phyloP scores from a whole-genome alignment of 2,888 invertebrate genomes.

The Cephus pulcher region DNA sequence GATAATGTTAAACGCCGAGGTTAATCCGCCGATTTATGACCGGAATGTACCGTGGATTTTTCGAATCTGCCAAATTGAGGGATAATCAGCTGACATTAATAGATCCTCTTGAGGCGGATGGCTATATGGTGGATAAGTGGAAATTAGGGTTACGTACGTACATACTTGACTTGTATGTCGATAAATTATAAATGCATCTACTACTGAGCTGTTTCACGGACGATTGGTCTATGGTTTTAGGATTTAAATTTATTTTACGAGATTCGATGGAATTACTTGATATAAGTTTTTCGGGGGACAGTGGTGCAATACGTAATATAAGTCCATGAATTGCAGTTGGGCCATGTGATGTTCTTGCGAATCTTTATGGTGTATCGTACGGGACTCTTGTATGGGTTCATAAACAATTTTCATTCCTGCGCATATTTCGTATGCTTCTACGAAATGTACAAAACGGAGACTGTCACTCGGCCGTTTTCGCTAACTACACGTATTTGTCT shows the following conservation, averaged over 20 bases:
- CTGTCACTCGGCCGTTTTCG: neutral
- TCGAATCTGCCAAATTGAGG: conserved; percentile 39
- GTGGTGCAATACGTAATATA: neutral
- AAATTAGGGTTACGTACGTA: conserved; percentile 35
- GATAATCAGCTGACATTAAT: conserved; percentile 40
- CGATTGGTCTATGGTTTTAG: neutral
- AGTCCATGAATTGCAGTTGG: neutral
- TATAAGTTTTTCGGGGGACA: neutral
- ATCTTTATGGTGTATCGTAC: neutral
- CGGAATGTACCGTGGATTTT: conserved; percentile 48
- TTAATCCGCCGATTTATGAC: conserved; percentile 63
- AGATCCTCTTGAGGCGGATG: neutral
- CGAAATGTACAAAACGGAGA: neutral
- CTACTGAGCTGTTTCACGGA: neutral
- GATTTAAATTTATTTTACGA: neutral
- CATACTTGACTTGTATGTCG: conserved; percentile 11
- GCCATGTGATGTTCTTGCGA: neutral
- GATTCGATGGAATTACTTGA: neutral
- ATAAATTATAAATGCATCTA: neutral
- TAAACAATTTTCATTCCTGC: neutral
- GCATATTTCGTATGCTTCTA: neutral
- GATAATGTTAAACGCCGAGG: conserved; percentile 61
- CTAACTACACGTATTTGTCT: neutral
- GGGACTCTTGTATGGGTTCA: neutral
- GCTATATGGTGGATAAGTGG: conserved; percentile 28